These are phyloP conservation scores for Pollenia griseotomentosa DNA, from an alignment of 2,888 invertebrate genomes.

Conservation along the genomic window DNA sequence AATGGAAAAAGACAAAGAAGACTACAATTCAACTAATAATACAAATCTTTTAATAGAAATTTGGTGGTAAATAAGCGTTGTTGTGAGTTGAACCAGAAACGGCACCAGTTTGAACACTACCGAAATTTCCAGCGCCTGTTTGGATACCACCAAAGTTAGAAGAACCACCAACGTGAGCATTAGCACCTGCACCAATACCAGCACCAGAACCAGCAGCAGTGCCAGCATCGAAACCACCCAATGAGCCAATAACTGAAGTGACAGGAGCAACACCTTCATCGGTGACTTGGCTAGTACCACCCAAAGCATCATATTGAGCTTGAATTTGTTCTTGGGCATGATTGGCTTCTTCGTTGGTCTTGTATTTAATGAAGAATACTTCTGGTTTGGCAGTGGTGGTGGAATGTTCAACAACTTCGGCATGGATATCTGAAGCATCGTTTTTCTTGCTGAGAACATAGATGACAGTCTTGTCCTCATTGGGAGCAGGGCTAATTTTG, in stretches of 20 bases:
- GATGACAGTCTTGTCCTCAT: slow-evolving; percentile 84
- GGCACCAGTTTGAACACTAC: slow-evolving; percentile 8
- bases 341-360: slow-evolving; percentile 83
- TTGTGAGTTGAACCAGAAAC: slow-evolving; percentile 51
- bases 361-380: slow-evolving; percentile 84
- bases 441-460: slow-evolving; percentile 83
- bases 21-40: slow-evolving; percentile 61
- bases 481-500: slow-evolving; percentile 81
- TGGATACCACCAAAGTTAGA: slow-evolving; percentile 25
- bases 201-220: slow-evolving; percentile 70
- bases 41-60: slow-evolving; percentile 76
- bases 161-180: slow-evolving; percentile 38
- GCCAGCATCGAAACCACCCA: slow-evolving; percentile 76
- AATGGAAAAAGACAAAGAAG: slow-evolving; percentile 3
- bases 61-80: slow-evolving; percentile 82
- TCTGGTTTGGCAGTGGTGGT: slow-evolving; percentile 83
- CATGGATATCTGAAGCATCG: slow-evolving; percentile 81
- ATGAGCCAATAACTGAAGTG: slow-evolving; percentile 82
- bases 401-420: slow-evolving; percentile 81
- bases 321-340: slow-evolving; percentile 84
- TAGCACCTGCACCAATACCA: slow-evolving; percentile 57
- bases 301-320: slow-evolving; percentile 83
- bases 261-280: slow-evolving; percentile 83
- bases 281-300: slow-evolving; percentile 82
- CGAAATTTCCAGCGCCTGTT: slow-evolving; percentile 22